A percentile compares a stretch with the other conserved stretches of the same genome.
These are phyloP conservation scores for Nasonia giraulti DNA, from an alignment of 1,140 invertebrate species.

Conservation along the genomic window DNA sequence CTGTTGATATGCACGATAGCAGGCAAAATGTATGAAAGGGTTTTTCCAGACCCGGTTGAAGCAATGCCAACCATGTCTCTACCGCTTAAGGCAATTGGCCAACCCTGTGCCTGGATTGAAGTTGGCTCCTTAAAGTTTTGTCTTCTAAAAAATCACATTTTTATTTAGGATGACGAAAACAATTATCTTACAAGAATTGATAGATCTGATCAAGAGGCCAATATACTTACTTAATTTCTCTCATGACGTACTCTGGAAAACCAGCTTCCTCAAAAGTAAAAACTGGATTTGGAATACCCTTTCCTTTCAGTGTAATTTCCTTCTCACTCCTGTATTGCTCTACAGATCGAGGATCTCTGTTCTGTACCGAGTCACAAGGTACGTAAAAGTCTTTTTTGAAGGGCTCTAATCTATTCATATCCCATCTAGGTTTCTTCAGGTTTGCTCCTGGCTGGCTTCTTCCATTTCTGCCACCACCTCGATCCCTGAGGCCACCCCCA, in stretches of 20 bases:
- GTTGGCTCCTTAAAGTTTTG: slow-evolving; percentile 91
- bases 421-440: slow-evolving; percentile 89
- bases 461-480: slow-evolving; percentile 82
- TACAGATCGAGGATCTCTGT: slow-evolving; percentile 81
- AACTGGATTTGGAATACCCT: slow-evolving; percentile 87
- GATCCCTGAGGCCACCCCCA: slow-evolving; percentile 74
- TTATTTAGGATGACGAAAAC: background rate
- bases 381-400: slow-evolving; percentile 96
- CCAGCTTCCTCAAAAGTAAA: slow-evolving; percentile 88
- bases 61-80: slow-evolving; percentile 96
- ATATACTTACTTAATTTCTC: slow-evolving; percentile 77
- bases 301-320: slow-evolving; percentile 88
- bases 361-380: slow-evolving; percentile 84
- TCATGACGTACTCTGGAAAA: slow-evolving; percentile 88
- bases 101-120: slow-evolving; percentile 92
- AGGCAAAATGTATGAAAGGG: slow-evolving; percentile 87
- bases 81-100: slow-evolving; percentile 95
- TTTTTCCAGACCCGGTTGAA: slow-evolving; percentile 96
- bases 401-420: slow-evolving; percentile 84
- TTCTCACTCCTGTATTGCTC: slow-evolving; percentile 84
- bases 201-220: background rate
- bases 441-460: slow-evolving; percentile 80
- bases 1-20: slow-evolving; percentile 95
- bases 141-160: slow-evolving; percentile 74
- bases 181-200: background rate